A percentile compares a stretch with the other conserved stretches of the same genome.
These are phyloP conservation scores for Epinephelus coioides DNA, from an alignment of 2,797 vertebrate genomes.

Conservation along the genomic window DNA sequence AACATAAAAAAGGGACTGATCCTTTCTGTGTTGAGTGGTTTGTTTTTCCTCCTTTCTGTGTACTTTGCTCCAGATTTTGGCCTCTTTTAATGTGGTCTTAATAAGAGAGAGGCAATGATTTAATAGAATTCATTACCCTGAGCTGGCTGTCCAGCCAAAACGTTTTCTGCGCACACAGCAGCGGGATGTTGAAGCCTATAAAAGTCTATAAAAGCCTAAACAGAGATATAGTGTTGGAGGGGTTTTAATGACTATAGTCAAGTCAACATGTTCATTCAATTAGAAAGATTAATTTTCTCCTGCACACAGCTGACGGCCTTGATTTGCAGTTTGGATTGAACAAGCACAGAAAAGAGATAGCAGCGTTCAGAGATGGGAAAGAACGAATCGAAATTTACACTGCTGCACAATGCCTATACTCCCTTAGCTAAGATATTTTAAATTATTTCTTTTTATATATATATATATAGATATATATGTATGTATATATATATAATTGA, in stretches of 20 bases:
- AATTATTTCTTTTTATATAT: neutral
- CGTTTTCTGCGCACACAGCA: slow-evolving; percentile 69
- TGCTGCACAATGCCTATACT: neutral
- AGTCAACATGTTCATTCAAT: slow-evolving; percentile 76
- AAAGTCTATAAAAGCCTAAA: slow-evolving; percentile 73
- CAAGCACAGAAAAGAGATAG: slow-evolving; percentile 17
- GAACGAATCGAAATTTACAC: neutral
- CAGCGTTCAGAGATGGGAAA: slow-evolving; percentile 26
- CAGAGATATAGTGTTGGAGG: slow-evolving; percentile 66
- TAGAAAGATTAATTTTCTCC: slow-evolving; percentile 71
- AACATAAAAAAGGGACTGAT: slow-evolving; percentile 58
- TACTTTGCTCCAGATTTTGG: slow-evolving; percentile 80
- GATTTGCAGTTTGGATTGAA: slow-evolving; percentile 57
- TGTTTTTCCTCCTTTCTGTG: slow-evolving; percentile 81
- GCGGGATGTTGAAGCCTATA: slow-evolving; percentile 68
- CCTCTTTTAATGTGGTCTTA: slow-evolving; percentile 80
- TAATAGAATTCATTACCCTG: slow-evolving; percentile 82
- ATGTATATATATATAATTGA: neutral
- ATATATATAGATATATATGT: neutral
- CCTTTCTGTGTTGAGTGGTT: slow-evolving; percentile 80
- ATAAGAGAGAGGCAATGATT: slow-evolving; percentile 78
- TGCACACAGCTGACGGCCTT: slow-evolving; percentile 39
- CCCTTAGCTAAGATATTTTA: neutral
- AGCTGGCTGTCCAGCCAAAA: slow-evolving; percentile 68
- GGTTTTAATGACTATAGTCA: slow-evolving; percentile 69